Percentiles rank a stretch among this genome's conserved stretches.
phyloP scores from a whole-genome alignment of 2,888 invertebrate species.

The Andrena bucephala region DNA sequence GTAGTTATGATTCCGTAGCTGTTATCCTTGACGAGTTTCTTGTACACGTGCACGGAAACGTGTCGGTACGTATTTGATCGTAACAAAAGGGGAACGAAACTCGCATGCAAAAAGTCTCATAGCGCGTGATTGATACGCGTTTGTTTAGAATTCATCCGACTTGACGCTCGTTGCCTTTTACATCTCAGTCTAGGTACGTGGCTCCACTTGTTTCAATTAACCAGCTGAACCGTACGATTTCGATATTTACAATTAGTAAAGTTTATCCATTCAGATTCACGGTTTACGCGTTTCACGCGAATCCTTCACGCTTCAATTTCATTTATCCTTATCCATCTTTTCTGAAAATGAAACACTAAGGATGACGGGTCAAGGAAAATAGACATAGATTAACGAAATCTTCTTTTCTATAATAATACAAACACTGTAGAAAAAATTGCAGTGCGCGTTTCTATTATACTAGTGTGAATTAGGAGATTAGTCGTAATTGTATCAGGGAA shows the following conservation, averaged over 20 bases:
- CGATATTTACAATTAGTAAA: constrained; percentile 11
- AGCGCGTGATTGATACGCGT: constrained; percentile 45
- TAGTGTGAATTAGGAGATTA: too few relatives aligned
- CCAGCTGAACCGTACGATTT: constrained; percentile 44
- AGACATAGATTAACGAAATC: too few relatives aligned
- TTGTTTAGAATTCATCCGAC: constrained; percentile 52
- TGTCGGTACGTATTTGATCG: constrained; percentile 20
- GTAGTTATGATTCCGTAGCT: constrained; percentile 42
- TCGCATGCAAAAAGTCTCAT: constrained; percentile 37
- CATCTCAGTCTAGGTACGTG: constrained; percentile 8
- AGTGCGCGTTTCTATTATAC: too few relatives aligned
- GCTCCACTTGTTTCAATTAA: constrained; percentile 25
- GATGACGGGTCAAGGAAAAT: too few relatives aligned
- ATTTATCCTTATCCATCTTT: not conserved
- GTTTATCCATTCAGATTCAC: not conserved
- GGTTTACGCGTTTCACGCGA: not conserved
- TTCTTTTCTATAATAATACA: too few relatives aligned
- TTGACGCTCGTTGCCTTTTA: constrained; percentile 32
- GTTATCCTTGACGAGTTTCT: constrained; percentile 63
- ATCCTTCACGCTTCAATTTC: not conserved
- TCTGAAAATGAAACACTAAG: too few relatives aligned
- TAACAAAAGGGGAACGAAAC: constrained; percentile 47
- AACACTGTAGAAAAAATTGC: too few relatives aligned
- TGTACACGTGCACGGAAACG: constrained; percentile 50
- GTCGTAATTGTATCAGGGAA: too few relatives aligned